Percentiles rank a stretch among this genome's conserved stretches.
phyloP scores from a whole-genome alignment of 2,797 vertebrate species.

The Crypturellus tataupa region DNA sequence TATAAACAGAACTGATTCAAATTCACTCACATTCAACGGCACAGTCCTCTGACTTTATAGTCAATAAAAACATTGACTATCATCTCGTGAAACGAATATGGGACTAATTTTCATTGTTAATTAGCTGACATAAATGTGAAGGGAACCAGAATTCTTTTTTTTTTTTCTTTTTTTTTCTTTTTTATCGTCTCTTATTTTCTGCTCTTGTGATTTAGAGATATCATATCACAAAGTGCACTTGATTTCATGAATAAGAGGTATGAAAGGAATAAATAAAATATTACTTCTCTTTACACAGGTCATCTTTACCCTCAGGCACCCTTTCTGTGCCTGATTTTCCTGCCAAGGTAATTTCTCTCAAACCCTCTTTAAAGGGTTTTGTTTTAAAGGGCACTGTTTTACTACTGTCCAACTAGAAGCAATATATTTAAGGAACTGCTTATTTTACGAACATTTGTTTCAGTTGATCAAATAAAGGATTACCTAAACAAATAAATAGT shows the following conservation, averaged over 20 bases:
- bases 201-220: background rate
- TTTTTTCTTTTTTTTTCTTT: constrained; percentile 35
- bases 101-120: background rate
- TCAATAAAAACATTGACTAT: background rate
- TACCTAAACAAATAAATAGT: background rate
- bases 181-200: background rate
- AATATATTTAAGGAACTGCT: background rate
- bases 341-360: background rate
- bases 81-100: background rate
- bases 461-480: background rate
- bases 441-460: background rate
- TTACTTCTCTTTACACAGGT: background rate
- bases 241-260: background rate
- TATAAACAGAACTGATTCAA: background rate
- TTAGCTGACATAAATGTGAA: background rate
- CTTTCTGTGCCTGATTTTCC: background rate
- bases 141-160: background rate
- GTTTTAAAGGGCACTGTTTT: background rate
- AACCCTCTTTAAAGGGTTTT: background rate
- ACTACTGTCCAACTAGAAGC: background rate
- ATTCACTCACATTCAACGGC: background rate
- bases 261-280: background rate
- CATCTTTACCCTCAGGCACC: background rate
- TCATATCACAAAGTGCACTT: background rate
- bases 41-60: background rate